Percentiles rank a stretch among this genome's conserved stretches.
Conservation (phyloP, 2,113 vertebrate species). For the Sinocyclocheilus anshuiensis region DNA sequence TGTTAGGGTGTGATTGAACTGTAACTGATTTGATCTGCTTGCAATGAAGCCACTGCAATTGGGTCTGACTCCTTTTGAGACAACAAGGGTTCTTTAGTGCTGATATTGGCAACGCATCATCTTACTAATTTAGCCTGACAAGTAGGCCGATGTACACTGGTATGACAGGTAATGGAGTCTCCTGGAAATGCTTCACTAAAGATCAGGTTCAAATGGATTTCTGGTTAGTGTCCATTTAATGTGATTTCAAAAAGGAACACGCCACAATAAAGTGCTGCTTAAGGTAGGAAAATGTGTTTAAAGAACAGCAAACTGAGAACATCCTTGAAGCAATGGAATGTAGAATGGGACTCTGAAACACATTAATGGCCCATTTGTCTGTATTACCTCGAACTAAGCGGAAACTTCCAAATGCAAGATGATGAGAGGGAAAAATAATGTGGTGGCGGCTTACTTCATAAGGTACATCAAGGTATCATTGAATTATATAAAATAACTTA, state of each 20-base stretch:
- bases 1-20: conserved; percentile 71
- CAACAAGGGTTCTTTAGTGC: conserved; percentile 60
- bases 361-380: conserved; percentile 77
- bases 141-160: conserved; percentile 59
- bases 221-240: conserved; percentile 74
- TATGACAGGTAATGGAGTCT: conserved; percentile 77
- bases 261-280: conserved; percentile 83
- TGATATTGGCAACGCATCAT: conserved; percentile 72
- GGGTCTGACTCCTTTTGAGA: conserved; percentile 75
- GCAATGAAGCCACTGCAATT: conserved; percentile 71
- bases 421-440: conserved; percentile 70
- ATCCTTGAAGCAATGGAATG: conserved; percentile 70
- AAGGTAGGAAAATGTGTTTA: conserved; percentile 75
- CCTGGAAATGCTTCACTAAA: conserved; percentile 67
- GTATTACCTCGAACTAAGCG: conserved; percentile 69
- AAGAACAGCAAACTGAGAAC: conserved; percentile 70
- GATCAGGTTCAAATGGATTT: conserved; percentile 78
- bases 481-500: conserved; percentile 45
- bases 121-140: conserved; percentile 69
- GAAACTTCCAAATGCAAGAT: conserved; percentile 67
- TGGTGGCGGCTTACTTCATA: neutral
- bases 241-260: conserved; percentile 77
- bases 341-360: conserved; percentile 69
- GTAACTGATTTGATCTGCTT: conserved; percentile 77
- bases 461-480: neutral